Evolutionary conservation across 2,797 vertebrate species (phyloP).

Genomic region (Acanthopagrus latus): DNA sequence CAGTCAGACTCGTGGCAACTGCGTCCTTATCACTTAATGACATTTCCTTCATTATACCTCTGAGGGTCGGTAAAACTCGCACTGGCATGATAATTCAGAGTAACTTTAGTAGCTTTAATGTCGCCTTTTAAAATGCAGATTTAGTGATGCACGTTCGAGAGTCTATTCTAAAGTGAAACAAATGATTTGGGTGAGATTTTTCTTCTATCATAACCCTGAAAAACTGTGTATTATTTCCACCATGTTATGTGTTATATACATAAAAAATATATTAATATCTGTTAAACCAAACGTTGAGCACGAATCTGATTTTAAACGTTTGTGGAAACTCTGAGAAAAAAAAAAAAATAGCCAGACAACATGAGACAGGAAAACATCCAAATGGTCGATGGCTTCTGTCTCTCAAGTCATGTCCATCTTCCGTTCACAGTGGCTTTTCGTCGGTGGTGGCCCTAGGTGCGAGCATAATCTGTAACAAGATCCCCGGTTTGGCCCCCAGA

Average conservation of each 20-base stretch:
- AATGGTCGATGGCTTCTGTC: conserved; percentile 8
- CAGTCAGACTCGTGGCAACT: conserved; percentile 5
- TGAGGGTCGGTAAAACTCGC: neutral
- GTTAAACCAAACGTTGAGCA: neutral
- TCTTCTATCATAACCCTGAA: neutral
- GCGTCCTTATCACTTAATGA: conserved; percentile 9
- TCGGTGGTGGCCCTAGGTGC: conserved; percentile 98
- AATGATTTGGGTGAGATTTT: neutral
- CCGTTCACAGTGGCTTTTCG: conserved; percentile 91
- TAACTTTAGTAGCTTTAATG: neutral
- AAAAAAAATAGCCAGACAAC: neutral
- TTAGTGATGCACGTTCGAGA: neutral
- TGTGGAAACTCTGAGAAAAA: neutral
- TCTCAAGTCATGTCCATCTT: conserved; percentile 62
- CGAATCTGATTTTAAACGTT: neutral
- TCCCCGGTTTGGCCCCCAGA: conserved; percentile 96
- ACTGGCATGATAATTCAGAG: neutral
- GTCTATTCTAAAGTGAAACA: neutral
- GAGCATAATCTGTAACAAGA: conserved; percentile 99
- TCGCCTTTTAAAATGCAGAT: neutral
- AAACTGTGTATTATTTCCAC: neutral
- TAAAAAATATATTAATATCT: neutral
- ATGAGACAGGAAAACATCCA: neutral
- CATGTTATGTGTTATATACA: no score
- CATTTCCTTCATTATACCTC: conserved; percentile 16